Evolutionary conservation across 2,888 invertebrate species (phyloP).

Genomic region (Kryphioiulus occultus): DNA sequence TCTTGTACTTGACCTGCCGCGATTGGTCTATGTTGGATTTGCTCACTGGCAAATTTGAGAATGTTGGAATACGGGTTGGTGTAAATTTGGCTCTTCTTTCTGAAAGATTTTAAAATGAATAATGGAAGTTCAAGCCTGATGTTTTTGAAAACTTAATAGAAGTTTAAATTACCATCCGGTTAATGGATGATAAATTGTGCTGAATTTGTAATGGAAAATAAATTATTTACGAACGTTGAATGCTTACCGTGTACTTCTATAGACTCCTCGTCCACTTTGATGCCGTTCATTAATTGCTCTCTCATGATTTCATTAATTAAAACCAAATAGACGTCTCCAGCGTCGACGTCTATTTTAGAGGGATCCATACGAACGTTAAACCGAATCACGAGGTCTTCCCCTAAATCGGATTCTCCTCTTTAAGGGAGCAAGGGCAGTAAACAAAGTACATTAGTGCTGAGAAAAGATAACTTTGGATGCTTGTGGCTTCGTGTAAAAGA

Average conservation of each 20-base stretch:
- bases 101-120: not conserved
- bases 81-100: constrained; percentile 43
- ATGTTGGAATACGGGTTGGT: not conserved
- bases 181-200: too few relatives aligned
- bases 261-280: constrained; percentile 63
- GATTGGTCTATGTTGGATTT: not conserved
- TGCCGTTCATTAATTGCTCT: constrained; percentile 41
- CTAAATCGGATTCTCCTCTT: constrained; percentile 57
- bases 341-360: constrained; percentile 60
- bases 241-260: constrained; percentile 69
- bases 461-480: not conserved
- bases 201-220: too few relatives aligned
- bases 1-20: not conserved
- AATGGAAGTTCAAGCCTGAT: too few relatives aligned
- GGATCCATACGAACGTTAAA: constrained; percentile 87
- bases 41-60: constrained; percentile 15
- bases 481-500: too few relatives aligned
- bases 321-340: constrained; percentile 70
- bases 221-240: not conserved
- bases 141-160: too few relatives aligned
- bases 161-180: too few relatives aligned
- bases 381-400: constrained; percentile 78
- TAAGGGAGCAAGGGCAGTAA: not conserved
- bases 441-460: not conserved
- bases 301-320: constrained; percentile 55